A percentile compares a stretch with the other conserved stretches of the same genome.
Evolutionary conservation across 2,888 invertebrate genomes (phyloP).

Genomic region (Copidosoma aretas): DNA sequence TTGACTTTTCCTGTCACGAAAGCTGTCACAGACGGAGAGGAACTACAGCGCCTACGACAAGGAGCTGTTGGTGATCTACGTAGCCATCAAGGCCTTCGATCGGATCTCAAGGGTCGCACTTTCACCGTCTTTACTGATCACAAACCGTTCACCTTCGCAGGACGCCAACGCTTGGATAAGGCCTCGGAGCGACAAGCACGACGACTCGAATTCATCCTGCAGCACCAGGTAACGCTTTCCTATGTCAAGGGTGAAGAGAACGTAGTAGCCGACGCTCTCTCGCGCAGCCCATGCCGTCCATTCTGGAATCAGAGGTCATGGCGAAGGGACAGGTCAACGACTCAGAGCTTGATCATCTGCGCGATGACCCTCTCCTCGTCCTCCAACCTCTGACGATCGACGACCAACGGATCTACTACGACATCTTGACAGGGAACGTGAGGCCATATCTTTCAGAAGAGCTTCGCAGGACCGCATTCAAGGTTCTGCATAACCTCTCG

Average conservation of each 20-base stretch:
- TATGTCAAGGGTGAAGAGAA: not conserved
- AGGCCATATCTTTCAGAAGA: constrained; percentile 43
- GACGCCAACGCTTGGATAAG: not conserved
- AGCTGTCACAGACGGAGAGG: no score
- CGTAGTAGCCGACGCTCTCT: constrained; percentile 18
- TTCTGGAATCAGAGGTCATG: not conserved
- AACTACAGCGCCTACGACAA: constrained; percentile 35
- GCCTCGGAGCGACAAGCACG: not conserved
- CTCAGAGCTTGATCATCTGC: constrained; percentile 11
- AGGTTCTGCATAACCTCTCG: constrained; percentile 36
- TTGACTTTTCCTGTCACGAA: no score
- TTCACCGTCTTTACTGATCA: constrained; percentile 29
- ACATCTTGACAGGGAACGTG: constrained; percentile 34
- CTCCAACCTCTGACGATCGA: constrained; percentile 2
- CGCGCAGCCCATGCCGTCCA: constrained; percentile 1
- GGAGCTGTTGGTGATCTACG: constrained; percentile 26
- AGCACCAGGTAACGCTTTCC: not conserved
- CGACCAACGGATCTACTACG: constrained; percentile 35
- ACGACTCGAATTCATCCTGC: not conserved
- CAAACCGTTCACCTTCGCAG: constrained; percentile 27
- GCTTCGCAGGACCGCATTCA: constrained; percentile 42
- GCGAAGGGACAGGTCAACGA: not conserved
- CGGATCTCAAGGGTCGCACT: constrained; percentile 32
- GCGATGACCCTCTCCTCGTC: not conserved
- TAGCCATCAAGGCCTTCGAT: constrained; percentile 25